Evolutionary conservation across 2,888 invertebrate species (phyloP), one percentile per base, ranked within the genome.

Genomic region (Trichopoda pennipes): DNA sequence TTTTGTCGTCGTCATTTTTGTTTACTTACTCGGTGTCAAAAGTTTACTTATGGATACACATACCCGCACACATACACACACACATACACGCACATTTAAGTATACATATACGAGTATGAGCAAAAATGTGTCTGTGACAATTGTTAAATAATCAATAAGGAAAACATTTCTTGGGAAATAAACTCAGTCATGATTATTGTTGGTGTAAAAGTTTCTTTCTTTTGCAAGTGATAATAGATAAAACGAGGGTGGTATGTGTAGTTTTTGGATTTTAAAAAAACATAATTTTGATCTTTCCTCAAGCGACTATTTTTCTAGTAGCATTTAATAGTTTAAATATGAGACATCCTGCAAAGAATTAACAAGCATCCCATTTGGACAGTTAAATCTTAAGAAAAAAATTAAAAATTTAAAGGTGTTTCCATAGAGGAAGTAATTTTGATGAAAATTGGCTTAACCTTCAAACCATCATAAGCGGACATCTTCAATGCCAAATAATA

Each of bases 111-210:
- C 10, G 21, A n/a, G 32, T 0, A 55, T 10, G 21, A n/a, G 32
- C 1, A 19, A 3, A 58, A 69, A 51, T 75, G 60, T 72, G 66
- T 72, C 76, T 64, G 68, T 58, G 53, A 81, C 64, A 81, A 78
- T 81, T 81, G 77, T 69, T 74, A 69, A 58, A 78, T 64, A 81
- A 78, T 81, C 81, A 81, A 81, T 77, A 77, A 81, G 73, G 68
- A 77, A 66, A 72, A 76, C 63, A 76, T 81, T 77, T 73, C 64
- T 61, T 53, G 42, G 68, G 70, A 75, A 64, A 75, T 55, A 76
- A 76, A 76, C 38, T 70, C 55, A 55, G 23, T 66, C 44, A 66
- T 47, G 55, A 51, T 66, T 72, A 53, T 49, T 44, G 16, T 49
- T 58, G 10, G n/a, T 38, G 8, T 7, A 19, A 7, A 42, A 3